Evolutionary conservation across 2,797 vertebrate species (phyloP).

Genomic region (Adelosebastes latens): DNA sequence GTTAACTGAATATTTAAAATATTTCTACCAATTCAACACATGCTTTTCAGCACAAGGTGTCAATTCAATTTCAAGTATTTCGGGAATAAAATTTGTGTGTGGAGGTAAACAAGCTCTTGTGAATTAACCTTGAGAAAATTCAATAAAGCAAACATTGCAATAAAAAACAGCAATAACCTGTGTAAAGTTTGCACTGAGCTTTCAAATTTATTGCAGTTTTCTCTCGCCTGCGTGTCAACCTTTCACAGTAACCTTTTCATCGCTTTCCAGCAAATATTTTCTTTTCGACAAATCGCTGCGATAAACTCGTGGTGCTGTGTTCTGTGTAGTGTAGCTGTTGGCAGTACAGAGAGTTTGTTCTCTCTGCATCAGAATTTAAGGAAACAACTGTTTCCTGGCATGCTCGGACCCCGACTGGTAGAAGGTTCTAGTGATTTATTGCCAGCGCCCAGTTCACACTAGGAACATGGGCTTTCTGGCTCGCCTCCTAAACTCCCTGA

Average conservation of each 20-base stretch:
- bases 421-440: constrained; percentile 32
- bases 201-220: constrained; percentile 5
- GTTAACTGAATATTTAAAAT: background rate
- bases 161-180: constrained; percentile 30
- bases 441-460: background rate
- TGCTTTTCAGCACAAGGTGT: constrained; percentile 14
- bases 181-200: constrained; percentile 17
- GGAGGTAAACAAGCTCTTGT: constrained; percentile 35
- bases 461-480: constrained; percentile 18
- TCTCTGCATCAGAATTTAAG: constrained; percentile 55
- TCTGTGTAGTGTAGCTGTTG: constrained; percentile 52
- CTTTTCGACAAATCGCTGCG: constrained; percentile 32
- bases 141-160: constrained; percentile 22
- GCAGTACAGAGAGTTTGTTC: constrained; percentile 26
- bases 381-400: constrained; percentile 79
- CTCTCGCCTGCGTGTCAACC: background rate
- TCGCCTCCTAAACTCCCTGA: constrained; percentile 23
- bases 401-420: constrained; percentile 1
- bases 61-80: constrained; percentile 20
- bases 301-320: constrained; percentile 46
- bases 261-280: constrained; percentile 52
- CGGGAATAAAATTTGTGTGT: background rate
- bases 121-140: constrained; percentile 51
- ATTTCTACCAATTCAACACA: constrained; percentile 9
- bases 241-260: constrained; percentile 50